These are phyloP conservation scores for Tachina grossa DNA, from an alignment of 2,888 invertebrate species.

Conservation along the genomic window DNA sequence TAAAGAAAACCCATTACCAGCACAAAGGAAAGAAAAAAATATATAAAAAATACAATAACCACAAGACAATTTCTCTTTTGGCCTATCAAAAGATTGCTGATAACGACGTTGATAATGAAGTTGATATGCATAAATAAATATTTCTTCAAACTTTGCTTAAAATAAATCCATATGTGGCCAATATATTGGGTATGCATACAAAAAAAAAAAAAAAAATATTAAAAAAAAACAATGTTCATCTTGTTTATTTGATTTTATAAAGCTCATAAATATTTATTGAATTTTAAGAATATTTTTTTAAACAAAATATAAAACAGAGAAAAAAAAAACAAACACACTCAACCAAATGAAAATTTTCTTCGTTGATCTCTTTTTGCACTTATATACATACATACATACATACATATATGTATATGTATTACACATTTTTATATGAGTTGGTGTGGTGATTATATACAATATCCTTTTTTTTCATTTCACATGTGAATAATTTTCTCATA, in stretches of 20 bases:
- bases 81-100: slow-evolving; percentile 37
- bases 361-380: slow-evolving; percentile 33
- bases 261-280: slow-evolving; percentile 81
- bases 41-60: not conserved
- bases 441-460: slow-evolving; percentile 75
- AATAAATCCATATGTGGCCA: slow-evolving; percentile 67
- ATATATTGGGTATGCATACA: not conserved
- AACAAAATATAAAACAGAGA: slow-evolving; percentile 15
- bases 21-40: slow-evolving; percentile 1
- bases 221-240: not conserved
- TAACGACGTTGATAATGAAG: slow-evolving; percentile 9
- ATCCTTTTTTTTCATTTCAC: slow-evolving; percentile 78
- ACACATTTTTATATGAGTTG: slow-evolving; percentile 73
- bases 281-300: slow-evolving; percentile 79
- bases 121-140: slow-evolving; percentile 48
- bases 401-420: too few relatives aligned
- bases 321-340: slow-evolving; percentile 34
- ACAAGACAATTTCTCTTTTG: slow-evolving; percentile 54
- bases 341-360: slow-evolving; percentile 26
- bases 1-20: slow-evolving; percentile 25
- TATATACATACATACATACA: not conserved
- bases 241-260: slow-evolving; percentile 69
- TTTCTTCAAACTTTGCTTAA: slow-evolving; percentile 40
- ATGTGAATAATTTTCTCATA: slow-evolving; percentile 78
- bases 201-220: slow-evolving; percentile 17